phyloP scores from a whole-genome alignment of 2,888 invertebrate genomes.

The Pachymerium ferrugineum region DNA sequence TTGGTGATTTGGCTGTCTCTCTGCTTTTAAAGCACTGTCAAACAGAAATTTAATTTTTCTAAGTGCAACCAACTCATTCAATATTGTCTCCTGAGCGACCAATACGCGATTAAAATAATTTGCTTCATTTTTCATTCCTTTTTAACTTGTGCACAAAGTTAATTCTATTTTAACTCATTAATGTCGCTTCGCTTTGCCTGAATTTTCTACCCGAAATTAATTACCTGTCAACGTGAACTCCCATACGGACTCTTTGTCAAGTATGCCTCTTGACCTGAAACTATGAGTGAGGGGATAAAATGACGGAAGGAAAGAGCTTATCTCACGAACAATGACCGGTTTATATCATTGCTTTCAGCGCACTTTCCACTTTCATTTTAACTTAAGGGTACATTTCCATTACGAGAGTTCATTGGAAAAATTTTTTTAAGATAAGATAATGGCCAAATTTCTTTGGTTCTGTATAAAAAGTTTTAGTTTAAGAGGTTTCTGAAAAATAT shows the following conservation, averaged over 20 bases:
- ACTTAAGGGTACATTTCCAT: too few relatives aligned
- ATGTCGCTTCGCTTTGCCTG: background rate
- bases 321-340: background rate
- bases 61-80: background rate
- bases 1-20: too few relatives aligned
- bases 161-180: background rate
- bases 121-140: constrained; percentile 2
- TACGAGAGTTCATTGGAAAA: too few relatives aligned
- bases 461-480: too few relatives aligned
- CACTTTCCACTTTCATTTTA: too few relatives aligned
- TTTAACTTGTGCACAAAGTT: background rate
- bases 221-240: background rate
- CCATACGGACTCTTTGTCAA: background rate
- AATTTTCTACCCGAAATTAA: background rate
- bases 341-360: background rate
- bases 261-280: background rate
- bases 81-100: background rate
- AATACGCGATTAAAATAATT: background rate
- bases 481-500: too few relatives aligned
- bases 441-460: too few relatives aligned
- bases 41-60: background rate
- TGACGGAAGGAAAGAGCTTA: background rate
- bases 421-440: too few relatives aligned
- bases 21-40: background rate
- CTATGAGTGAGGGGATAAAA: too few relatives aligned